Evolutionary conservation across 2,888 invertebrate genomes (phyloP).

Genomic region (Mayetiola destructor): DNA sequence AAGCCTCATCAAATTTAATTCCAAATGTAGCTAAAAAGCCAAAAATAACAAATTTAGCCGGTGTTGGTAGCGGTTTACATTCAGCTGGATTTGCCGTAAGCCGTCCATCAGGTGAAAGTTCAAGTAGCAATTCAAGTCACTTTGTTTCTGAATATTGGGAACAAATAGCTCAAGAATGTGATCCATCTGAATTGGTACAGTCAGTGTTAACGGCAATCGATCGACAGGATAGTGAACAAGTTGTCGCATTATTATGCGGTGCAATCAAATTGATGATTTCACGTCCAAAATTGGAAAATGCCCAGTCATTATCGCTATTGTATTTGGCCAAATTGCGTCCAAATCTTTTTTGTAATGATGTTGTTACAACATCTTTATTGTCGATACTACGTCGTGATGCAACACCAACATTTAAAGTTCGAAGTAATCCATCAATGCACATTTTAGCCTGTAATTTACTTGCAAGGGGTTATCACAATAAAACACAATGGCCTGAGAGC

Average conservation of each 20-base stretch:
- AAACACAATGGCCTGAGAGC: slow-evolving; percentile 78
- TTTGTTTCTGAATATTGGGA: slow-evolving; percentile 51
- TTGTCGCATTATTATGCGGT: slow-evolving; percentile 70
- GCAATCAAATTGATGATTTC: slow-evolving; percentile 66
- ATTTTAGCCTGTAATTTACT: slow-evolving; percentile 74
- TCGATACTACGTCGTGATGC: slow-evolving; percentile 69
- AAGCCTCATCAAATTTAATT: slow-evolving; percentile 40
- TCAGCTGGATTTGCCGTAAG: not conserved
- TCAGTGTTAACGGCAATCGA: slow-evolving; percentile 61
- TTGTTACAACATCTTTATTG: slow-evolving; percentile 62
- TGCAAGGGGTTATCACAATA: slow-evolving; percentile 65
- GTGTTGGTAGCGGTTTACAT: not conserved
- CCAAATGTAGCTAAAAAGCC: slow-evolving; percentile 29
- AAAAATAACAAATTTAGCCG: not conserved
- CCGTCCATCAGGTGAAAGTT: slow-evolving; percentile 17
- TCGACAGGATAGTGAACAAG: slow-evolving; percentile 63
- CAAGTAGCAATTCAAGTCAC: slow-evolving; percentile 22
- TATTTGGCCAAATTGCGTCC: slow-evolving; percentile 70
- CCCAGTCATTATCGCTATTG: slow-evolving; percentile 58
- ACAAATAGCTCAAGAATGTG: slow-evolving; percentile 60
- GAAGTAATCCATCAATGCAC: slow-evolving; percentile 65
- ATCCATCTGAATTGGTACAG: slow-evolving; percentile 61
- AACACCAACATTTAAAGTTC: slow-evolving; percentile 47
- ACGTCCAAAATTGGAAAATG: slow-evolving; percentile 67
- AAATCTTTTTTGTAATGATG: slow-evolving; percentile 58